Evolutionary conservation across 2,113 vertebrate genomes (phyloP).

Genomic region (Toxotes jaculatrix): DNA sequence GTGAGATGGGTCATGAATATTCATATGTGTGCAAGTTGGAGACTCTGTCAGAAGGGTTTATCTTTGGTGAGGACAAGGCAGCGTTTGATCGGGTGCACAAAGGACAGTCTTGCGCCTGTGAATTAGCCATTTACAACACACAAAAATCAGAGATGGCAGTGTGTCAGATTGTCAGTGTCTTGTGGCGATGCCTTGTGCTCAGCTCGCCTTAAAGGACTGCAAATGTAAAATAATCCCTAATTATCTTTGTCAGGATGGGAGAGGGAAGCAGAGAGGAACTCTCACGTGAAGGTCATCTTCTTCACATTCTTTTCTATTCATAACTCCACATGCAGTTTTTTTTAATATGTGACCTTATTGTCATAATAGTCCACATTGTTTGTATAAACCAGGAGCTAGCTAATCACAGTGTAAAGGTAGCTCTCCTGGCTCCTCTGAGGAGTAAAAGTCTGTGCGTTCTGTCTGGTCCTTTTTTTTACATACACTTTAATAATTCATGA

Average conservation of each 20-base stretch:
- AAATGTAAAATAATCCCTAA: constrained; percentile 30
- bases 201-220: constrained; percentile 22
- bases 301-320: constrained; percentile 26
- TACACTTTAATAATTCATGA: constrained; percentile 53
- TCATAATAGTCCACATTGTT: constrained; percentile 24
- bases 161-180: constrained; percentile 32
- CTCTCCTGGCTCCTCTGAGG: constrained; percentile 15
- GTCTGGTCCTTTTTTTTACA: constrained; percentile 33
- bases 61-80: constrained; percentile 41
- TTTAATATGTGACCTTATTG: neutral
- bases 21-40: constrained; percentile 34
- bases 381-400: constrained; percentile 8
- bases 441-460: constrained; percentile 24
- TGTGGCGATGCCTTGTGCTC: constrained; percentile 23
- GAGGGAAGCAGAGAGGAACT: neutral
- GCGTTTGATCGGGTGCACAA: constrained; percentile 43
- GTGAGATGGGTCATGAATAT: constrained; percentile 54
- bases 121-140: constrained; percentile 46
- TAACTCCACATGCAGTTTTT: constrained; percentile 20
- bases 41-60: constrained; percentile 56
- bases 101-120: constrained; percentile 37
- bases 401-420: neutral
- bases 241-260: constrained; percentile 30
- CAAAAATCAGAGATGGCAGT: constrained; percentile 39
- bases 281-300: constrained; percentile 34